Evolutionary conservation across 2,113 vertebrate genomes (phyloP), one percentile per base, ranked within the genome.

Genomic region (Lamprotornis superbus): DNA sequence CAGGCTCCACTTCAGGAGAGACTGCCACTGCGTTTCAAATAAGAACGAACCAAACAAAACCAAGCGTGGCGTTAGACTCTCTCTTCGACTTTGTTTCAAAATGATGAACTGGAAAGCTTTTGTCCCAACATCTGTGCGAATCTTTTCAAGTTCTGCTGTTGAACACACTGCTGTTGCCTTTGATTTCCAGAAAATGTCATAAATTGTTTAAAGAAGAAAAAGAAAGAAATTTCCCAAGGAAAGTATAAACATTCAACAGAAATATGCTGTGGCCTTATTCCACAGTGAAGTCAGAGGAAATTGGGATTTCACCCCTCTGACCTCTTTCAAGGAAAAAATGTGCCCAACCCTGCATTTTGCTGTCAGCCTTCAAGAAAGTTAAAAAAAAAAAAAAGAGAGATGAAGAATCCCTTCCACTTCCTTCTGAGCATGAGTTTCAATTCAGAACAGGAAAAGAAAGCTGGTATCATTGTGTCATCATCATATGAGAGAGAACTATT

Each of bases 241-340:
- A 91, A 89, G 57, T 37, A 50, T 63, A 93, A 95, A 95, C 77
- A 93, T 77, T 78, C 44, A 90, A 56, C 56, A 92, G 67, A 96
- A 97, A 91, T 83, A 83, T 59, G 60, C 57, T 92, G 59, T 86
- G 85, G 70, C 60, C 31, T 95, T 33, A 88, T 96, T 93, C 77
- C 60, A 75, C 17, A 28, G 11, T 56, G 80, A 95, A 95, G 35
- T 65, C 47, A 90, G 60, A 89, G 80, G 89, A 95, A 92, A 81
- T 39, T 65, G 28, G 44, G 73, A 94, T 87, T 95, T 95, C 70
- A 83, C 49, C 57, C 28, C 53, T 91, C 57, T 91, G 92, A 96
- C 93, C 83, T 85, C 73, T 87, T 95, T 87, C 42, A 95, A 67
- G 56, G 83, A 85, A 92, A 94, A 94, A 89, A 93, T 86, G 27